Evolutionary conservation across 2,888 invertebrate genomes (phyloP).

Genomic region (Scaptomyza tumidula): DNA sequence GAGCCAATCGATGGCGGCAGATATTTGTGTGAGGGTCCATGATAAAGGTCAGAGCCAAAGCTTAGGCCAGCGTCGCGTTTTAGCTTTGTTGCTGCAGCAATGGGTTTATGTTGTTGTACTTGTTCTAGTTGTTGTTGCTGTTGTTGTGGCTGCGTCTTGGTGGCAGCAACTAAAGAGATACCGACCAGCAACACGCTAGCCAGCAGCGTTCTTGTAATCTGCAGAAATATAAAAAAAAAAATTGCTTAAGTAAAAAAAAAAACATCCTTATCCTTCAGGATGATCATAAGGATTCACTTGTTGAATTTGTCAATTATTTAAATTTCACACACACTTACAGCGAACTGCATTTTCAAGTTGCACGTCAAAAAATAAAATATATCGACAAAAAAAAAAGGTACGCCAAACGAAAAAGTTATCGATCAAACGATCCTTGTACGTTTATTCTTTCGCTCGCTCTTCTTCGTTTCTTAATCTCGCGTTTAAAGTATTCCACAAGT

Average conservation of each 20-base stretch:
- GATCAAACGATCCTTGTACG: constrained; percentile 37
- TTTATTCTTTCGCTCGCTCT: background rate
- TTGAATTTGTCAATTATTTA: background rate
- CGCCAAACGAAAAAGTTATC: constrained; percentile 25
- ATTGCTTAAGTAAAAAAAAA: background rate
- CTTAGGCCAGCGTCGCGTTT: constrained; percentile 75
- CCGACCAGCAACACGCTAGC: constrained; percentile 29
- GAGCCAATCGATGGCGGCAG: constrained; percentile 63
- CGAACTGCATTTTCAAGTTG: constrained; percentile 47
- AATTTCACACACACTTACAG: constrained; percentile 51
- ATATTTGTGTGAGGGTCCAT: constrained; percentile 80
- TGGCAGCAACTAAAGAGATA: constrained; percentile 3
- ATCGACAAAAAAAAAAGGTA: constrained; percentile 28
- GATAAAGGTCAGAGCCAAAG: constrained; percentile 62
- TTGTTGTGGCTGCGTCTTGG: constrained; percentile 16
- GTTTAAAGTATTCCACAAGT: constrained; percentile 46
- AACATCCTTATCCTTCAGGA: background rate
- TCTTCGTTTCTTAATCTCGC: constrained; percentile 15
- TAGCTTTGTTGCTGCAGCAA: constrained; percentile 44
- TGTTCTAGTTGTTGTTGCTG: constrained; percentile 20
- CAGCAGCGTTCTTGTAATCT: constrained; percentile 48
- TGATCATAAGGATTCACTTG: too few species aligned
- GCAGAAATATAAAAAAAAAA: constrained; percentile 29
- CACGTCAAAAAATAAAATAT: constrained; percentile 31
- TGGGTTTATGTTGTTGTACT: constrained; percentile 20